Evolutionary conservation across 2,797 vertebrate genomes (phyloP).

Genomic region (Crocidura indochinensis): DNA sequence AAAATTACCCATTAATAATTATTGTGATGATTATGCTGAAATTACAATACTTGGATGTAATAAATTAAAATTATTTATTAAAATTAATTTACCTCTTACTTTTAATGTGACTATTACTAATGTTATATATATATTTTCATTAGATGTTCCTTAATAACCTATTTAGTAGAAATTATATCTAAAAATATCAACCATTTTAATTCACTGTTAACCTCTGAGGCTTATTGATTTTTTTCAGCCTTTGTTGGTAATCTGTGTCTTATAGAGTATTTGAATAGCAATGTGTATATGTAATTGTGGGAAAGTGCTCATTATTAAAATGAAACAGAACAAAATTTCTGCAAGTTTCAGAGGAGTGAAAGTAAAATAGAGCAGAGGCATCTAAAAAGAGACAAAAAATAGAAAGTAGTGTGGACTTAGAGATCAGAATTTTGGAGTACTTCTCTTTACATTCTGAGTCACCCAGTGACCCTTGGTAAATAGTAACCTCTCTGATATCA

Average conservation of each 20-base stretch:
- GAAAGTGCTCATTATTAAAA: slow-evolving; percentile 34
- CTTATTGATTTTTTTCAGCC: background rate
- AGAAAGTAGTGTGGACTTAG: background rate
- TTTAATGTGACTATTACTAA: background rate
- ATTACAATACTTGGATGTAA: background rate
- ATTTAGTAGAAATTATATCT: slow-evolving; percentile 5
- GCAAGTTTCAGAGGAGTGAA: slow-evolving; percentile 31
- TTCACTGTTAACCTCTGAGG: background rate
- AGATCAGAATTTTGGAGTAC: background rate
- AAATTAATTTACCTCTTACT: slow-evolving; percentile 45
- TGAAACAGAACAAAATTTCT: slow-evolving; percentile 56
- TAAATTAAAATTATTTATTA: slow-evolving; percentile 1
- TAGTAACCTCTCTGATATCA: background rate
- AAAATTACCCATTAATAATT: no score
- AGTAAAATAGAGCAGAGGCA: background rate
- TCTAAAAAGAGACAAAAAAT: background rate
- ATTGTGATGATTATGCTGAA: background rate
- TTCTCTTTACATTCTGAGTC: background rate
- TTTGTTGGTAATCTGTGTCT: slow-evolving; percentile 34
- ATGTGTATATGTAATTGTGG: slow-evolving; percentile 23
- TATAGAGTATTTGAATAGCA: slow-evolving; percentile 19
- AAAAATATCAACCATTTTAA: slow-evolving; percentile 34
- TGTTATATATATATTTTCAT: background rate
- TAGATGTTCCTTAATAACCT: slow-evolving; percentile 51
- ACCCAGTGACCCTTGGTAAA: background rate